Base-by-base conservation (phyloP, 1,140 invertebrate species). In the Bradysia coprophila region DNA sequence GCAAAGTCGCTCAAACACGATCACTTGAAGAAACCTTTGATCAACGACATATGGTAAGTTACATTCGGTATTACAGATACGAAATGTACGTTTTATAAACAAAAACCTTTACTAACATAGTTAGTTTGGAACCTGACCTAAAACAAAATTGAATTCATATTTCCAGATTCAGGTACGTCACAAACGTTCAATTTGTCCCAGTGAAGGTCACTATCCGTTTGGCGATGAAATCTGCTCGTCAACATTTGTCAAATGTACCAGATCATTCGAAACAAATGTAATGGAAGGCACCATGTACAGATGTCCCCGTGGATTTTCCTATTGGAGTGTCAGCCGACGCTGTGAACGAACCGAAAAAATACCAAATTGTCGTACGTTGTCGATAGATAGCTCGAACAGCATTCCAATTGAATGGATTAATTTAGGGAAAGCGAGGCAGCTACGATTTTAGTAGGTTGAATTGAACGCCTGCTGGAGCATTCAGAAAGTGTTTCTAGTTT, bases 251-350 rank as follows among this genome's bases (percentile, higher is more conserved):
- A 86, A 81, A 57, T 89, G 84, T 54, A 61, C 62, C 45, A 65
- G 61, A 51, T 58, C 61, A 6, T 50, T 53, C 42, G 56, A 66
- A 34, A 57, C 52, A 0, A 55, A 61, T 34, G 67, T 55, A 40
- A 59, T 86, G 46, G 68, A 75, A 52, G 82, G 79, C 8, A 73
- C 73, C 43, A 58, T 87, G 8, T 78, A 77, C 55, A 75, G 76
- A 51, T 88, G 85, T 62, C 83, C 84, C 1, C 59, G 73, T 54
- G 72, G 73, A 8, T 84, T 75, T 49, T 66, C 74, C 1, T 89
- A 77, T 51, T 86, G 81, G 76, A 70, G 75, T 28, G 69, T 78
- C 1, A 84, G 80, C 44, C 69, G 75, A 55, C 68, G 76, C 51
- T 89, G 85, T 50, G 81, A 86, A 60, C 54, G 51, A 2, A 39